phyloP scores from a whole-genome alignment of 2,888 invertebrate genomes.

The Drosophila paracracens region DNA sequence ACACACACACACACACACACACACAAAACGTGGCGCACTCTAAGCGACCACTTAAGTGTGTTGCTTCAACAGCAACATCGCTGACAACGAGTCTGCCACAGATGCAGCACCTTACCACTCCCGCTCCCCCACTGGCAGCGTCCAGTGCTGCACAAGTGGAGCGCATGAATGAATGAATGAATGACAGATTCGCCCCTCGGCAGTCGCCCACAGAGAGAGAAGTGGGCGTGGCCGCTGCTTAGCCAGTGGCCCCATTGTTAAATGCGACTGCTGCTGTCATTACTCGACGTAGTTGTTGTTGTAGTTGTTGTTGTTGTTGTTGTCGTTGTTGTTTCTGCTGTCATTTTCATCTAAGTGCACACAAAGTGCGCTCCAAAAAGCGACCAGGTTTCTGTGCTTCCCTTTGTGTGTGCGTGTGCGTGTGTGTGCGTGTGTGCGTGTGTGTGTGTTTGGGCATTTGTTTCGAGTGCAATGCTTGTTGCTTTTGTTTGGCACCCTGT shows the following conservation, averaged over 20 bases:
- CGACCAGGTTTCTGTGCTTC: slow-evolving; percentile 51
- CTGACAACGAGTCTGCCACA: slow-evolving; percentile 47
- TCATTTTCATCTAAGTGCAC: slow-evolving; percentile 75
- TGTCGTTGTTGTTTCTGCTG: slow-evolving; percentile 49
- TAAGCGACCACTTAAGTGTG: slow-evolving; percentile 79
- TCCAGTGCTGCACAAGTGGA: slow-evolving; percentile 72
- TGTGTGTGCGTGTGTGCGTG: slow-evolving; percentile 20
- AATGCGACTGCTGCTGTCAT: slow-evolving; percentile 66
- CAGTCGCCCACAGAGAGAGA: slow-evolving; percentile 54
- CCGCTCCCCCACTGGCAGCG: slow-evolving; percentile 29
- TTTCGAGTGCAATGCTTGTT: slow-evolving; percentile 66
- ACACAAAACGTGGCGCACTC: slow-evolving; percentile 70
- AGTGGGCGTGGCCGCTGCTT: slow-evolving; percentile 71
- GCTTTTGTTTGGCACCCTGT: slow-evolving; percentile 54
- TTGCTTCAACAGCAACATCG: slow-evolving; percentile 56
- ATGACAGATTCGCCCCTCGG: slow-evolving; percentile 67
- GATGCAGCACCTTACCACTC: slow-evolving; percentile 41
- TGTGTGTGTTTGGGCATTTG: slow-evolving; percentile 39
- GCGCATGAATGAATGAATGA: slow-evolving; percentile 73
- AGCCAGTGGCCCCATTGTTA: slow-evolving; percentile 68
- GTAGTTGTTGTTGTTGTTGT: slow-evolving; percentile 35
- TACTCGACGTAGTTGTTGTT: slow-evolving; percentile 56
- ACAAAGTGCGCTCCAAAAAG: slow-evolving; percentile 72
- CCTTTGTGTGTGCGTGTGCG: slow-evolving; percentile 9
- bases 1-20: background rate